phyloP scores from a whole-genome alignment of 2,113 vertebrate species.

The Oryzias javanicus region DNA sequence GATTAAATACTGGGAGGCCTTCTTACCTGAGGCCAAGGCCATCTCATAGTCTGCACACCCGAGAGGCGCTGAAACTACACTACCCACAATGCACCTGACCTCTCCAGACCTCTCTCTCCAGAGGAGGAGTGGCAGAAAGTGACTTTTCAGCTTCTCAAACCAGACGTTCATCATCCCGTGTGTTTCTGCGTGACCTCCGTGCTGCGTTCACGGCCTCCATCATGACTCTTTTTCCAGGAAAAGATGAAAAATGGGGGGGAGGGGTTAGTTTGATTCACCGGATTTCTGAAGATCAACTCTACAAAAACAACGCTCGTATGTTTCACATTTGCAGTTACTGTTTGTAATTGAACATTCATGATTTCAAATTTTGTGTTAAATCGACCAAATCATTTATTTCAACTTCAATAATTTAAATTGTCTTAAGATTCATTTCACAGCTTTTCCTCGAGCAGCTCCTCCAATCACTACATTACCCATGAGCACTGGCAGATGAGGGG shows the following conservation, averaged over 20 bases:
- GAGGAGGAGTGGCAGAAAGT: constrained; percentile 45
- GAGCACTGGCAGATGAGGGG: not conserved
- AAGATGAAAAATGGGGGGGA: no score
- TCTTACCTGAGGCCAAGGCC: constrained; percentile 98
- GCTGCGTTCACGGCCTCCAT: constrained; percentile 18
- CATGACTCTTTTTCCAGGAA: no score
- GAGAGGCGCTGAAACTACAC: constrained; percentile 58
- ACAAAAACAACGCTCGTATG: no score
- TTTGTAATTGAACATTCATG: no score
- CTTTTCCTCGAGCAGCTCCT: not conserved
- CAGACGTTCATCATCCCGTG: not conserved
- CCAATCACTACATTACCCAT: constrained; percentile 3
- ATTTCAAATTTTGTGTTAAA: no score
- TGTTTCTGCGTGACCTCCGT: not conserved
- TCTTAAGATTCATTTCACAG: not conserved
- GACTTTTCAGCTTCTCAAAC: constrained; percentile 4
- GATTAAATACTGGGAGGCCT: constrained; percentile 99
- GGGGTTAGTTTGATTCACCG: no score
- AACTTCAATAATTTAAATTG: no score
- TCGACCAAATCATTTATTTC: no score
- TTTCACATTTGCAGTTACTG: no score
- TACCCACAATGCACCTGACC: constrained; percentile 58
- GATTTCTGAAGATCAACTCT: no score
- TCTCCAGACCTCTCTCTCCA: constrained; percentile 22
- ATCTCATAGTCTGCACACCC: constrained; percentile 81